phyloP scores from a whole-genome alignment of 2,888 invertebrate genomes.

The Eupithecia exiguata region DNA sequence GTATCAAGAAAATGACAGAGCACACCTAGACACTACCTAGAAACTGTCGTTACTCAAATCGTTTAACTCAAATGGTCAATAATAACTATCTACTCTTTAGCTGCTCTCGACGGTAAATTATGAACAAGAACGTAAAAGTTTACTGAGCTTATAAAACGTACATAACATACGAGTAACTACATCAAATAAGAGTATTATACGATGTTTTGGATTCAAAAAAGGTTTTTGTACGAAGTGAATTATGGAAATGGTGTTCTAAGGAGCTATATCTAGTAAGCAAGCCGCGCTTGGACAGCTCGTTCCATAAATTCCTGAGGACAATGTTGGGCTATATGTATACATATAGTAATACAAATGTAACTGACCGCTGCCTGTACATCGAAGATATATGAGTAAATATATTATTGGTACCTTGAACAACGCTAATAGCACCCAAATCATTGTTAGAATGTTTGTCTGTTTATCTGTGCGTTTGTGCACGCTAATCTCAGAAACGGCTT shows the following conservation, averaged over 20 bases:
- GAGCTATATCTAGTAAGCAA: not conserved
- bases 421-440: no score
- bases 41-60: constrained; percentile 9
- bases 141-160: not conserved
- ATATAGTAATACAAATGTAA: no score
- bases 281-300: not conserved
- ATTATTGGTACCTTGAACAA: no score
- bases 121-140: not conserved
- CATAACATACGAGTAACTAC: not conserved
- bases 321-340: not conserved
- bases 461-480: no score
- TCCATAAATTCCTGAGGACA: not conserved
- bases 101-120: not conserved
- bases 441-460: no score
- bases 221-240: not conserved
- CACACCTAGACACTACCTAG: constrained; percentile 11
- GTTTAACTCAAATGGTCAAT: constrained; percentile 4
- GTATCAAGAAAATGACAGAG: not conserved
- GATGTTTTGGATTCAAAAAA: not conserved
- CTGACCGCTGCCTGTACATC: no score
- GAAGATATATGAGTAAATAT: no score
- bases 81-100: not conserved
- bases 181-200: not conserved
- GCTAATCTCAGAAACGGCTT: no score
- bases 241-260: not conserved